These are phyloP conservation scores for Pteropus alecto DNA, from an alignment of 2,113 vertebrate species.

Conservation along the genomic window DNA sequence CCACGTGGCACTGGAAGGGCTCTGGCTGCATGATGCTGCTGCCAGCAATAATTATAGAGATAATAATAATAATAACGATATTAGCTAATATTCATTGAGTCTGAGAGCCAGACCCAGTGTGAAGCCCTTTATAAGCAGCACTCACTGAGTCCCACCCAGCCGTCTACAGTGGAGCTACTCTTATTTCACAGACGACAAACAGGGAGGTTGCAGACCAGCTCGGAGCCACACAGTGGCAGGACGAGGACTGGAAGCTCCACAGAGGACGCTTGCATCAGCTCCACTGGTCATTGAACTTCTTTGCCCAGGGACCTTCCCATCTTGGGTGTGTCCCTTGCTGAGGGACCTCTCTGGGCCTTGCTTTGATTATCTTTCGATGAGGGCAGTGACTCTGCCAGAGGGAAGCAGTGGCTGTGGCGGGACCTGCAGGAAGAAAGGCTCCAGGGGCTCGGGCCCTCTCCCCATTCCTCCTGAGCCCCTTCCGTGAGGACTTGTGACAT, in stretches of 20 bases:
- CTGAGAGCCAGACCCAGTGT: background rate
- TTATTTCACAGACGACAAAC: background rate
- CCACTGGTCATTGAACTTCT: rapidly evolving
- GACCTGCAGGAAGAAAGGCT: background rate
- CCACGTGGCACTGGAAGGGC: background rate
- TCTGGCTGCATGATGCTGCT: background rate
- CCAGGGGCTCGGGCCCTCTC: background rate
- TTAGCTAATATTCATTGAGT: background rate
- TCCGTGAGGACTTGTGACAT: background rate
- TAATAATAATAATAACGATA: background rate
- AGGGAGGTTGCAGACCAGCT: background rate
- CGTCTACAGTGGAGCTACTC: background rate
- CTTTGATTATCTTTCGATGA: background rate
- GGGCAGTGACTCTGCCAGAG: background rate
- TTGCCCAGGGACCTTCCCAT: background rate
- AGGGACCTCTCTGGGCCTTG: background rate
- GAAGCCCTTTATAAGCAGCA: background rate
- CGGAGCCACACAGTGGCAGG: background rate
- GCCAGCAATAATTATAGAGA: background rate
- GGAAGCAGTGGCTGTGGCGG: background rate
- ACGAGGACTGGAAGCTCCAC: background rate
- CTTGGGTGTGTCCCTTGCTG: background rate
- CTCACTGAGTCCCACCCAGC: background rate
- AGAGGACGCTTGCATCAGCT: background rate
- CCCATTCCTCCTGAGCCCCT: background rate